phyloP scores from a whole-genome alignment of 2,113 vertebrate species.

The Phylloscopus trochilus region DNA sequence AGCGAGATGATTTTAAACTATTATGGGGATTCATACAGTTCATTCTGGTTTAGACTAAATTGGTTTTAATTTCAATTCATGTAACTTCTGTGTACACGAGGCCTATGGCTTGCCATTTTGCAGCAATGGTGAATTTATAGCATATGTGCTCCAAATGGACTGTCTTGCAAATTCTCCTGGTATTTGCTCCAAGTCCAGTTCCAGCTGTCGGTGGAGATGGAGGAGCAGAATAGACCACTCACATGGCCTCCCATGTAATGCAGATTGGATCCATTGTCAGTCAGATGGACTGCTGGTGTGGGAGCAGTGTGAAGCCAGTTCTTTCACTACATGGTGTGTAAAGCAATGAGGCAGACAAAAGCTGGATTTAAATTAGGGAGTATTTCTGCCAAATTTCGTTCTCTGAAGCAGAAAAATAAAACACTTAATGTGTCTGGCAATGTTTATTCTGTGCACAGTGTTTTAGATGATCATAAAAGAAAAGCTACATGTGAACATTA shows the following conservation, averaged over 20 bases:
- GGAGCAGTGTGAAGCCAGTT: slow-evolving; percentile 64
- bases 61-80: slow-evolving; percentile 42
- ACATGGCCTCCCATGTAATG: slow-evolving; percentile 39
- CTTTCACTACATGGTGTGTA: slow-evolving; percentile 53
- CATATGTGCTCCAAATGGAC: slow-evolving; percentile 35
- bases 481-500: slow-evolving; percentile 35
- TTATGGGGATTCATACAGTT: background rate
- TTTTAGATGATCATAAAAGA: slow-evolving; percentile 50
- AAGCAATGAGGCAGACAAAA: slow-evolving; percentile 57
- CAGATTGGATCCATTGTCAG: slow-evolving; percentile 61
- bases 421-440: slow-evolving; percentile 47
- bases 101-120: slow-evolving; percentile 17
- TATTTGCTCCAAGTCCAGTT: slow-evolving; percentile 38
- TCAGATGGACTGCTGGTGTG: slow-evolving; percentile 62
- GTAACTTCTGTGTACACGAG: background rate
- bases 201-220: slow-evolving; percentile 43
- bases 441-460: slow-evolving; percentile 49
- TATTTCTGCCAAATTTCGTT: slow-evolving; percentile 57
- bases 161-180: slow-evolving; percentile 51
- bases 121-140: slow-evolving; percentile 9
- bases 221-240: slow-evolving; percentile 23
- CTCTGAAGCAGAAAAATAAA: slow-evolving; percentile 54
- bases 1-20: background rate
- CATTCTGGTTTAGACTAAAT: slow-evolving; percentile 28
- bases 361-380: slow-evolving; percentile 49